These are phyloP conservation scores for Drosophila neoperkinsi DNA, from an alignment of 2,888 invertebrate genomes.

Conservation along the genomic window DNA sequence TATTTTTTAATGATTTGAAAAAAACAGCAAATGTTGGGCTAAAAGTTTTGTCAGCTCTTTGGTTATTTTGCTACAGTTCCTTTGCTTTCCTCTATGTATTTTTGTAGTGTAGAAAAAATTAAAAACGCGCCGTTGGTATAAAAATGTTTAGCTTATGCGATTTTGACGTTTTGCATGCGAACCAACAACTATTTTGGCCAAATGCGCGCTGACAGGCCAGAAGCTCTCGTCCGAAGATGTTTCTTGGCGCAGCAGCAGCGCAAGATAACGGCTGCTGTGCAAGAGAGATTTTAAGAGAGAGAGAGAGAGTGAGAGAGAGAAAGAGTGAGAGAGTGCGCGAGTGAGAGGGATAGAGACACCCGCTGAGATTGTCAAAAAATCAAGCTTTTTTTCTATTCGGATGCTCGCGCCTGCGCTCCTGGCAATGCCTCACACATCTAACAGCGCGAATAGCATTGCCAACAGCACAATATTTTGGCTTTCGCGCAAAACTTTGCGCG, in stretches of 20 bases:
- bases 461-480: slow-evolving; percentile 18
- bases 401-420: slow-evolving; percentile 62
- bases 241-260: slow-evolving; percentile 42
- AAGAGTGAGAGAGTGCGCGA: slow-evolving; percentile 3
- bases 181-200: slow-evolving; percentile 83
- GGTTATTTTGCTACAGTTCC: slow-evolving; percentile 35
- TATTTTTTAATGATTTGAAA: slow-evolving; percentile 24
- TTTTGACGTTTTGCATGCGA: slow-evolving; percentile 84
- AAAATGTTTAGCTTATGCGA: slow-evolving; percentile 82
- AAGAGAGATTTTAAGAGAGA: slow-evolving; percentile 35
- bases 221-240: slow-evolving; percentile 69
- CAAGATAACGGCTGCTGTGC: slow-evolving; percentile 51
- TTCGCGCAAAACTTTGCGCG: slow-evolving; percentile 34
- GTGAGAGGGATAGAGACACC: slow-evolving; percentile 21
- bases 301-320: slow-evolving; percentile 11
- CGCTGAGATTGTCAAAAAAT: slow-evolving; percentile 39
- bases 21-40: slow-evolving; percentile 46
- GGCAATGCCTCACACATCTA: slow-evolving; percentile 17
- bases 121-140: slow-evolving; percentile 84
- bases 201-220: slow-evolving; percentile 72
- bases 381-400: slow-evolving; percentile 69
- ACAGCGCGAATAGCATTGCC: slow-evolving; percentile 24
- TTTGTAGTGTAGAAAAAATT: slow-evolving; percentile 73
- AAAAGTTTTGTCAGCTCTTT: slow-evolving; percentile 47
- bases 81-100: slow-evolving; percentile 51